Base-by-base conservation (phyloP, 2,888 invertebrate species). In the Luperina testacea region DNA sequence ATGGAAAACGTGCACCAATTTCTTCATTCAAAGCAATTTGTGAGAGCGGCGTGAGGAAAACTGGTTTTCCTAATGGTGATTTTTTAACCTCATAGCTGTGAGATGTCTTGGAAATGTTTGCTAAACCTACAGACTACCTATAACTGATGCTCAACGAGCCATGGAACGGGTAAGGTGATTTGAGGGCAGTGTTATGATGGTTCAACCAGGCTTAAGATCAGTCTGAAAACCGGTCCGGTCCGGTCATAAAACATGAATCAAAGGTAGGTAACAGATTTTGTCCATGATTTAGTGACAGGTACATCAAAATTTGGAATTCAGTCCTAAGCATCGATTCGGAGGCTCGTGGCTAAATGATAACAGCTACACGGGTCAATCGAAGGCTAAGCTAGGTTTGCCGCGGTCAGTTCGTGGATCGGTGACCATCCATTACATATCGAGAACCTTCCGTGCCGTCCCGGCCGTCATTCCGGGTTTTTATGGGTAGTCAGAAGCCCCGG, bases 1-100 rank as follows among this genome's bases (percentile, higher is more conserved):
- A 63, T 64, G 20, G 32, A 59, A 81, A 65, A 64, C n/a, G 15
- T 42, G 69, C 64, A 67, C 38, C 45, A 45, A 76, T 82, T 76
- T 82, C 83, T 77, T 72, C 82, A 81, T 57, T n/a, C 38, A 59
- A 24, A 17, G 32, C 59, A 42, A 72, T 69, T 65, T 70, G 59
- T 59, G 59, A 69, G 42, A 72, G 32, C 45, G 20, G 24, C 27
- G 38, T 17, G 11, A 51, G 24, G 20, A 45, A 42, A 72, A 51
- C 72, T 59, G 32, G 78, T 72, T 82, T 68, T 4, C 3, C 5
- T 76, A 70, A 71, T 71, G 53, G 38, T 6, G 27, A 13, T 68
- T 63, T 61, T 59, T 71, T 53, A 65, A 27, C 0, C 6, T 20
- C 32, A 20, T 11, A 24, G n/a, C 15, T 24, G 48, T 75, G 2